phyloP scores from a whole-genome alignment of 37 sponge, comb jelly and placozoan species.

The Mnemiopsis leidyi region DNA sequence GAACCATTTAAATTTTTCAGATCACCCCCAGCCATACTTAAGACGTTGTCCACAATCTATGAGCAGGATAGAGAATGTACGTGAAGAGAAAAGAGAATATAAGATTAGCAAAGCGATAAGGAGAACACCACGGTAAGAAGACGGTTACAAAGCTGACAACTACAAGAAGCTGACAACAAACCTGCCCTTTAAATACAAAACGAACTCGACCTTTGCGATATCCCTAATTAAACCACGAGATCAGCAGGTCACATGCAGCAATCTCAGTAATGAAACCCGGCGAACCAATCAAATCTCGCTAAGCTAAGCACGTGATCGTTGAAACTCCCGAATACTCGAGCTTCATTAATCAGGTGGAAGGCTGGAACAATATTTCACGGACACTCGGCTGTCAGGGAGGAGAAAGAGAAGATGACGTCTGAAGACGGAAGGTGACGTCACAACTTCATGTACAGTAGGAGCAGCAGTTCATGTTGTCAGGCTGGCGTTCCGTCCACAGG shows the following conservation, averaged over 20 bases:
- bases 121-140: too few relatives aligned
- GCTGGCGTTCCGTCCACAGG: not conserved
- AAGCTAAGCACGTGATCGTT: not conserved
- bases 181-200: not conserved
- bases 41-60: too few relatives aligned
- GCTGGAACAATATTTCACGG: not conserved
- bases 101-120: too few relatives aligned
- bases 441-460: not conserved
- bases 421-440: not conserved
- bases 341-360: not conserved
- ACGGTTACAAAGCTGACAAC: too few relatives aligned
- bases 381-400: not conserved
- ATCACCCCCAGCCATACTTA: too few relatives aligned
- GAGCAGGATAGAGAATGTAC: too few relatives aligned
- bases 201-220: not conserved
- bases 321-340: not conserved
- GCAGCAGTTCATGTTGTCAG: not conserved
- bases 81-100: too few relatives aligned
- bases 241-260: not conserved
- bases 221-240: not conserved
- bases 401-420: not conserved
- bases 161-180: not conserved
- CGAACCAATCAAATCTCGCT: not conserved
- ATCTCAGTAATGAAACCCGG: constrained; percentile 13
- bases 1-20: too few relatives aligned